phyloP scores from a whole-genome alignment of 2,113 vertebrate genomes.

The Megalops atlanticus region DNA sequence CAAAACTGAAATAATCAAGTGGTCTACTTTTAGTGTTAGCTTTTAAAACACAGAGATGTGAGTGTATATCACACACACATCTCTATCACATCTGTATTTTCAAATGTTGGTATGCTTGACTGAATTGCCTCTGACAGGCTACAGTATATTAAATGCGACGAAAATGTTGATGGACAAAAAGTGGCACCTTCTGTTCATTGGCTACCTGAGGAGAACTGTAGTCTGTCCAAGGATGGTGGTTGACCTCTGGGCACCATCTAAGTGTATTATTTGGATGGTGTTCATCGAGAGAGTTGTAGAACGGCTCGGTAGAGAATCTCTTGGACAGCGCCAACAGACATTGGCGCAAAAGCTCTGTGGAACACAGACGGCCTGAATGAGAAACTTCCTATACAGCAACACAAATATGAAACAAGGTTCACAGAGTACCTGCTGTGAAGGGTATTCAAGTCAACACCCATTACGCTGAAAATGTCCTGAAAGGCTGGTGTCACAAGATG shows the following conservation, averaged over 20 bases:
- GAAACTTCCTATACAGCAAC: not conserved
- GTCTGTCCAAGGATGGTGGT: not conserved
- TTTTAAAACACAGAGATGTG: no score
- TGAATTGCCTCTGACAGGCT: not conserved
- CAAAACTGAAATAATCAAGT: no score
- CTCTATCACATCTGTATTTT: no score
- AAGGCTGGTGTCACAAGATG: no score
- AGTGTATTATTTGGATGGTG: not conserved
- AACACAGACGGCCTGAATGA: not conserved
- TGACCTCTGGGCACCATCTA: not conserved
- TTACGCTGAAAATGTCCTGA: no score
- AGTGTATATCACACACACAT: no score
- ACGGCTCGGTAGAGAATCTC: not conserved
- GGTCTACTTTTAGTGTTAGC: no score
- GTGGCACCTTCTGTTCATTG: not conserved
- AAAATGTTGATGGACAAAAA: no score
- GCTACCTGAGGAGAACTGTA: no score
- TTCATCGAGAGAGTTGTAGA: slow-evolving; percentile 2
- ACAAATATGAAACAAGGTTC: no score
- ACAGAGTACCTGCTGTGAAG: no score
- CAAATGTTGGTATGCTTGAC: not conserved
- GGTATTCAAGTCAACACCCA: no score
- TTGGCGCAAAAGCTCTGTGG: not conserved
- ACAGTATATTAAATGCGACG: not conserved
- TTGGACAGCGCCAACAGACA: not conserved